Conservation (phyloP, 2,797 vertebrate species). For the Gymnodraco acuticeps region DNA sequence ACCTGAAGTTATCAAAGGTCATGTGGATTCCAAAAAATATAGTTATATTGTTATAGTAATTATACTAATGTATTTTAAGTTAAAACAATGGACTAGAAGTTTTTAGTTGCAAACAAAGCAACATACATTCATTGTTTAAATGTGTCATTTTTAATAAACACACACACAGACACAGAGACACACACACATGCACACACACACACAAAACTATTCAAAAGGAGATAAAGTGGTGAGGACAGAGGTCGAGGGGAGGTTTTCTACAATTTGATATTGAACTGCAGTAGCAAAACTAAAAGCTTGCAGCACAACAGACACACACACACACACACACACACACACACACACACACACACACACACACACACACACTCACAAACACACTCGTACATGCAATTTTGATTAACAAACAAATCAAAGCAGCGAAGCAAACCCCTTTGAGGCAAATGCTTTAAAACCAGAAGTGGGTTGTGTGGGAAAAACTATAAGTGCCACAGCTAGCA, state of each 20-base stretch:
- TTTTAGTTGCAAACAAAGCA: background rate
- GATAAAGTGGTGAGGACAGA: slow-evolving; percentile 21
- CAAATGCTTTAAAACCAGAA: background rate
- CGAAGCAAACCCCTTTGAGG: background rate
- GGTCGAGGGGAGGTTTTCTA: background rate
- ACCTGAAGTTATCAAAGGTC: slow-evolving; percentile 28
- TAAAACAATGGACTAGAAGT: background rate
- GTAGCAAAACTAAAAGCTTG: slow-evolving; percentile 5
- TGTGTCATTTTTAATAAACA: slow-evolving; percentile 19
- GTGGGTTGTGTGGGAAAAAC: no score
- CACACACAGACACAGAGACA: slow-evolving; percentile 1
- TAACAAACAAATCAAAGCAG: slow-evolving; percentile 1
- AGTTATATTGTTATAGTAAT: background rate
- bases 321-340: slow-evolving; percentile 9
- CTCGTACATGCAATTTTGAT: slow-evolving; percentile 10
- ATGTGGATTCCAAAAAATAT: slow-evolving; percentile 17
- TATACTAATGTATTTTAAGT: no score
- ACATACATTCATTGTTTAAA: background rate
- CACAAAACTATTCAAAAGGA: slow-evolving; percentile 10
- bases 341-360: slow-evolving; percentile 6
- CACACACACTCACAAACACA: slow-evolving; percentile 1
- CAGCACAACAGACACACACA: slow-evolving; percentile 11
- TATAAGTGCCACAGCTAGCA: no score
- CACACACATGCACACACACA: background rate
- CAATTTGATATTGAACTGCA: slow-evolving; percentile 23